These are phyloP conservation scores for Pollimyrus isidori DNA, from an alignment of 2,113 vertebrate species.

Conservation along the genomic window DNA sequence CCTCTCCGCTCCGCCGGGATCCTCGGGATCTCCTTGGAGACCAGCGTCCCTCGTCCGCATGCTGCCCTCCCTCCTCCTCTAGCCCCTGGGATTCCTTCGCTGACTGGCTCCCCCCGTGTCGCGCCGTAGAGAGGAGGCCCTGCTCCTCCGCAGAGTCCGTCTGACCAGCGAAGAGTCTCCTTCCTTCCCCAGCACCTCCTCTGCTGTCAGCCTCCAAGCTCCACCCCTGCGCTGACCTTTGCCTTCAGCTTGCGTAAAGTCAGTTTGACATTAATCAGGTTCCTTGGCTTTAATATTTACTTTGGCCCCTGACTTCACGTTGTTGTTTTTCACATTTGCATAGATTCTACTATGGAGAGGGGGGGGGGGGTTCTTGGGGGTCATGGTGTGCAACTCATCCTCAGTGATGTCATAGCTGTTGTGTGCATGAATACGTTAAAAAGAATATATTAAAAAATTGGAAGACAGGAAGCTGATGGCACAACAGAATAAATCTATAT, in stretches of 20 bases:
- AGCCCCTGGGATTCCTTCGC: not conserved
- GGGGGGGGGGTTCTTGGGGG: not conserved
- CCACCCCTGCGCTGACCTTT: slow-evolving; percentile 34
- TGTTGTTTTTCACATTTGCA: slow-evolving; percentile 5
- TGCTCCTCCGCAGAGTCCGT: not conserved
- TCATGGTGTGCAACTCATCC: not conserved
- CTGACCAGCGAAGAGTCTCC: not conserved
- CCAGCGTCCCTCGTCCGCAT: not conserved
- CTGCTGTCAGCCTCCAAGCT: slow-evolving; percentile 4
- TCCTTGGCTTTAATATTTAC: slow-evolving; percentile 40
- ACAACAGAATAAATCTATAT: slow-evolving; percentile 22
- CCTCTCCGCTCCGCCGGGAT: not conserved
- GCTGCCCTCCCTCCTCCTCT: not conserved
- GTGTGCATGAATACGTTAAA: not conserved
- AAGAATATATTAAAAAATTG: not conserved
- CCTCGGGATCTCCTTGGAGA: slow-evolving; percentile 18
- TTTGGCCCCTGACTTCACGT: not conserved
- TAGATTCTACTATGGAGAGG: not conserved
- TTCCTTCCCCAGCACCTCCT: not conserved
- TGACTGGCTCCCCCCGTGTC: not conserved
- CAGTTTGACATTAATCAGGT: slow-evolving; percentile 27
- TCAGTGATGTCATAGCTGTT: not conserved
- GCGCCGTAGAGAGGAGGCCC: not conserved
- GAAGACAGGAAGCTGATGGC: not conserved
- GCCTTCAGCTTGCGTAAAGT: slow-evolving; percentile 32